Conservation (phyloP, 2,113 vertebrate species). For the Neofelis nebulosa region DNA sequence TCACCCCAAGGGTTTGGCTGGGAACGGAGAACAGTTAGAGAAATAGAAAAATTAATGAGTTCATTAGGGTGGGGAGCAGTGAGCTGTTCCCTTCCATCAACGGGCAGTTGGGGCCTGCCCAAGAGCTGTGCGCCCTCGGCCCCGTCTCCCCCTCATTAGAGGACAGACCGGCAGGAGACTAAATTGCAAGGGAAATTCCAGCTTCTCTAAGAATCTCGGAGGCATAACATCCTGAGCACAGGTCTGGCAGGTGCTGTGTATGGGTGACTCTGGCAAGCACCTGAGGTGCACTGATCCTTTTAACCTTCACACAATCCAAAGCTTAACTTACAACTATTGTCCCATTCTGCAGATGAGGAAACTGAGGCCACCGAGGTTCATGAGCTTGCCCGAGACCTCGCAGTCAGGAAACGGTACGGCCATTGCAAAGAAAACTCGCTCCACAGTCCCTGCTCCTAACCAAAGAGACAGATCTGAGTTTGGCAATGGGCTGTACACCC, state of each 20-base stretch:
- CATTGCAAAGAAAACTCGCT: not conserved
- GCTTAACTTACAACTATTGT: too few relatives aligned
- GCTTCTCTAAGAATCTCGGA: not conserved
- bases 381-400: not conserved
- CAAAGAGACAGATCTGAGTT: not conserved
- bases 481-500: not conserved
- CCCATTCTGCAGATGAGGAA: not conserved
- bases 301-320: not conserved
- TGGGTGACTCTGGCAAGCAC: fast-evolving
- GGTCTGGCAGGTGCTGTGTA: fast-evolving
- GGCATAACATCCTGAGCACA: fast-evolving
- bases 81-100: not conserved
- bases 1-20: not conserved
- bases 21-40: not conserved
- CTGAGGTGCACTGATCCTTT: fast-evolving
- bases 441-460: not conserved
- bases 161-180: not conserved
- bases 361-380: not conserved
- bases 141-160: not conserved
- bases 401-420: not conserved
- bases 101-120: not conserved
- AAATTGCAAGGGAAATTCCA: not conserved
- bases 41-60: not conserved
- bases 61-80: not conserved
- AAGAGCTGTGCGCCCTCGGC: not conserved